These are phyloP conservation scores for Mesorhabditis belari DNA, from an alignment of 2,888 invertebrate genomes.

Conservation along the genomic window DNA sequence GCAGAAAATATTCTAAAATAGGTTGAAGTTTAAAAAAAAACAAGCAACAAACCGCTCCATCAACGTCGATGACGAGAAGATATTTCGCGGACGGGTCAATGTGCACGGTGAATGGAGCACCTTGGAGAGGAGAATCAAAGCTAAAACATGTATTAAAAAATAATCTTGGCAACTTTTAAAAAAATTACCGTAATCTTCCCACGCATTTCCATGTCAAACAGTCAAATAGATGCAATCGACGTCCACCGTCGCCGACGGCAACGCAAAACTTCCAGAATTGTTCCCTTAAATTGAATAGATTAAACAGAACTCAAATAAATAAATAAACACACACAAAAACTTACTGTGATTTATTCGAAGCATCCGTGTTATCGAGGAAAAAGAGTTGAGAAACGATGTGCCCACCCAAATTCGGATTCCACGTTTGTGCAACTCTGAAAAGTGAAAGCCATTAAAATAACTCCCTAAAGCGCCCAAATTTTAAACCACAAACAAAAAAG, in stretches of 20 bases:
- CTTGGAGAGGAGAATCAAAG: background rate
- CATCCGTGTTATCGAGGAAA: conserved; percentile 39
- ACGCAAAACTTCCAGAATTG: conserved; percentile 29
- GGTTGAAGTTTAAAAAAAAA: background rate
- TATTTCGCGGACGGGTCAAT: conserved; percentile 79
- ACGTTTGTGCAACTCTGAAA: conserved; percentile 30
- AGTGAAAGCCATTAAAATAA: background rate
- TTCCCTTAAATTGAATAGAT: conserved; percentile 53
- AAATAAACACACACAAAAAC: conserved; percentile 3
- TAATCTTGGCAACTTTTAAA: background rate
- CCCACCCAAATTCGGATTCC: conserved; percentile 20
- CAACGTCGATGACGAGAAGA: conserved; percentile 79
- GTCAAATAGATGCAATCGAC: conserved; percentile 39
- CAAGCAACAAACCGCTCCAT: conserved; percentile 67
- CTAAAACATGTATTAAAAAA: background rate
- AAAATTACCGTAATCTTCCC: conserved; percentile 55
- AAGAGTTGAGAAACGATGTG: conserved; percentile 33
- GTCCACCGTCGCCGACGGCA: conserved; percentile 64
- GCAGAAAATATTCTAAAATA: conserved; percentile 68
- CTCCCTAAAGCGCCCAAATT: no score
- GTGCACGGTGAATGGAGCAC: conserved; percentile 4
- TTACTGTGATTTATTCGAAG: conserved; percentile 11
- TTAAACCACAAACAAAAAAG: no score
- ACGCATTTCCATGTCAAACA: conserved; percentile 78
- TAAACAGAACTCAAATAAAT: background rate